Percentiles rank a stretch among this genome's conserved stretches.
Conservation (phyloP, 2,888 invertebrate genomes). For the Limnephilus marmoratus region DNA sequence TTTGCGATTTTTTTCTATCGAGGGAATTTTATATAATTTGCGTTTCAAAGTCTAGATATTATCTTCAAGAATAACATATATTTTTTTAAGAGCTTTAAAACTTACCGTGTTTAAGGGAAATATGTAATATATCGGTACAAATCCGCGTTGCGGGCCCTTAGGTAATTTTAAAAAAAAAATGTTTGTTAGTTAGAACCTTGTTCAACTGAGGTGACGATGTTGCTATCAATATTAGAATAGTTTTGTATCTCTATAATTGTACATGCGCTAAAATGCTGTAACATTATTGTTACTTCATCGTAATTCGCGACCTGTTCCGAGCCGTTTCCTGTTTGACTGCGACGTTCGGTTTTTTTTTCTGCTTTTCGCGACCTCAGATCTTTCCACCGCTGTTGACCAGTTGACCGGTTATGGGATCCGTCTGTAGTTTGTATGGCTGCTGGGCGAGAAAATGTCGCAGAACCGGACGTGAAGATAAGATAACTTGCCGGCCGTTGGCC, state of each 20-base stretch:
- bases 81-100: too few species aligned
- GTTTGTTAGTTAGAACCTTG: too few species aligned
- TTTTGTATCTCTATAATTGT: not conserved
- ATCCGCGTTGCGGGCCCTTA: too few species aligned
- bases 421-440: not conserved
- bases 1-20: too few species aligned
- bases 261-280: not conserved
- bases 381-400: not conserved
- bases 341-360: slow-evolving; percentile 2
- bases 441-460: slow-evolving; percentile 34
- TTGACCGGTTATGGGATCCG: slow-evolving; percentile 16
- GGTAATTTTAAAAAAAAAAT: too few species aligned
- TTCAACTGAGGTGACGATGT: too few species aligned
- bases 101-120: too few species aligned
- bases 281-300: not conserved
- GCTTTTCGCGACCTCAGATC: slow-evolving; percentile 7
- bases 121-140: too few species aligned
- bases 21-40: too few species aligned
- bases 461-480: slow-evolving; percentile 57
- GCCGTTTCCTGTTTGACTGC: not conserved
- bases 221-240: not conserved
- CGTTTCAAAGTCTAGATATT: too few species aligned
- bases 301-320: not conserved
- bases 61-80: too few species aligned
- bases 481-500: slow-evolving; percentile 50